Percentiles rank a stretch among this genome's conserved stretches.
These are phyloP conservation scores for Hyles euphorbiae DNA, from an alignment of 1,140 invertebrate species.

Conservation along the genomic window DNA sequence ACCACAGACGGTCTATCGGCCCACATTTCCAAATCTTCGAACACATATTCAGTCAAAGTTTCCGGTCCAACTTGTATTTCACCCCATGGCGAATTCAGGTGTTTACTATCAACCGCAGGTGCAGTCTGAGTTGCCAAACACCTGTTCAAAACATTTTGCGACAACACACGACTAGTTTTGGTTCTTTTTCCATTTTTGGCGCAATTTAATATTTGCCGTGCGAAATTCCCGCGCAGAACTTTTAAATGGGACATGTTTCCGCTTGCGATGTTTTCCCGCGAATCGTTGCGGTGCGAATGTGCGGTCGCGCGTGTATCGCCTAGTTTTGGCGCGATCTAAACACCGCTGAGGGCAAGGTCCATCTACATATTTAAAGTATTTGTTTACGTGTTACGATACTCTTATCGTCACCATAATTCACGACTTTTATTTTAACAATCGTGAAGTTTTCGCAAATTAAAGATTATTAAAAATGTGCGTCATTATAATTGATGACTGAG, in stretches of 20 bases:
- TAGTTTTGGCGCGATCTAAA: slow-evolving; percentile 46
- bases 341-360: slow-evolving; percentile 58
- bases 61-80: slow-evolving; percentile 69
- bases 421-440: no score
- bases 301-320: slow-evolving; percentile 16
- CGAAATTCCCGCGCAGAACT: slow-evolving; percentile 60
- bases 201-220: slow-evolving; percentile 49
- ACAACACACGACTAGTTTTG: slow-evolving; percentile 21
- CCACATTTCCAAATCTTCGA: slow-evolving; percentile 70
- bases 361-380: slow-evolving; percentile 31
- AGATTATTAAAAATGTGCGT: no score
- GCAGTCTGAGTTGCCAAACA: slow-evolving; percentile 50
- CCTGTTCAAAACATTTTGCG: slow-evolving; percentile 25
- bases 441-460: no score
- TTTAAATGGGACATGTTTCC: slow-evolving; percentile 64
- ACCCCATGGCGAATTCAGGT: slow-evolving; percentile 68
- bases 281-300: slow-evolving; percentile 47
- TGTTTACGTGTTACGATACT: slow-evolving; percentile 18
- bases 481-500: no score
- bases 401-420: slow-evolving; percentile 11
- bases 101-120: slow-evolving; percentile 49
- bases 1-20: slow-evolving; percentile 75
- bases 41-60: slow-evolving; percentile 74
- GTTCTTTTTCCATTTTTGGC: slow-evolving; percentile 36
- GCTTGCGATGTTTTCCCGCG: slow-evolving; percentile 45